These are phyloP conservation scores for Sarcophaga rosellei DNA, from an alignment of 2,888 invertebrate species.

Conservation along the genomic window DNA sequence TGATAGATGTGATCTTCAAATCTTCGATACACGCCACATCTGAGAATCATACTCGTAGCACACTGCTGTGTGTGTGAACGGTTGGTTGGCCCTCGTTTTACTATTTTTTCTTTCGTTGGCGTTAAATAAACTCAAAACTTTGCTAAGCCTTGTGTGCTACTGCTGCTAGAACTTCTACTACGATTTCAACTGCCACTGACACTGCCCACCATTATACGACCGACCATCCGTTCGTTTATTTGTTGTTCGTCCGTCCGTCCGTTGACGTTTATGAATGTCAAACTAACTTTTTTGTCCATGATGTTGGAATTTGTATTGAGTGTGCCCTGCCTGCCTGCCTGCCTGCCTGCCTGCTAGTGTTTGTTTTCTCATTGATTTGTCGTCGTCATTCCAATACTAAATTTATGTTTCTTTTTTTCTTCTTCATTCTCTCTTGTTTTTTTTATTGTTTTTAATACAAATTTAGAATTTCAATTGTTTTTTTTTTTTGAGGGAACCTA, in stretches of 20 bases:
- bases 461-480: slow-evolving; percentile 61
- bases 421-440: background rate
- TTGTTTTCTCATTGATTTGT: slow-evolving; percentile 51
- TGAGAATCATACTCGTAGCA: slow-evolving; percentile 10
- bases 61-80: background rate
- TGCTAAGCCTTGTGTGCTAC: slow-evolving; percentile 8
- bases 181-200: background rate
- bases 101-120: slow-evolving; percentile 46
- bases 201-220: slow-evolving; percentile 2
- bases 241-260: background rate
- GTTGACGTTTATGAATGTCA: slow-evolving; percentile 58
- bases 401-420: slow-evolving; percentile 39
- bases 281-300: slow-evolving; percentile 49
- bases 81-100: slow-evolving; percentile 15
- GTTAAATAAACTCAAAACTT: slow-evolving; percentile 37
- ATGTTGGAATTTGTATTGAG: slow-evolving; percentile 44
- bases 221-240: slow-evolving; percentile 1
- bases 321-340: background rate
- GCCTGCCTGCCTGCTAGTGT: background rate
- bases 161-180: slow-evolving; percentile 7
- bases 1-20: background rate
- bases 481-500: slow-evolving; percentile 10
- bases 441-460: slow-evolving; percentile 26
- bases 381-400: slow-evolving; percentile 56
- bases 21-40: background rate